Evolutionary conservation across 2,113 vertebrate genomes (phyloP).

Genomic region (Canis aureus): DNA sequence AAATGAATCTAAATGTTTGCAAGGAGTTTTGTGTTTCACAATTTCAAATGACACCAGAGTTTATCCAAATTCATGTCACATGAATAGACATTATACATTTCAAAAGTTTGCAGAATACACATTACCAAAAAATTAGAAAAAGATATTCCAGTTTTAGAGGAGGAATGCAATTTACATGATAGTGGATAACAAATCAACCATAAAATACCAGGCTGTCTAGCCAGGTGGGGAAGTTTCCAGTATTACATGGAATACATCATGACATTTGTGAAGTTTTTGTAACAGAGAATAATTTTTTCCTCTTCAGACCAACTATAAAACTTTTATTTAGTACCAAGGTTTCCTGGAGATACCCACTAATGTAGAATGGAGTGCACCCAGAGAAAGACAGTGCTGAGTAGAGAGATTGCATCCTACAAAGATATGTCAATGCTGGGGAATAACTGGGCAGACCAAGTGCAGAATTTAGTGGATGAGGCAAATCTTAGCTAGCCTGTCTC

Average conservation of each 20-base stretch:
- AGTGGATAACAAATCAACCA: not conserved
- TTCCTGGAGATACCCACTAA: not conserved
- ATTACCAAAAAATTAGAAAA: not conserved
- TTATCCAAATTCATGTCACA: not conserved
- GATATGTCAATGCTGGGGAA: accelerated
- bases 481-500: not conserved
- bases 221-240: not conserved
- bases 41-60: not conserved
- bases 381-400: not conserved
- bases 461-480: not conserved
- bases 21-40: not conserved
- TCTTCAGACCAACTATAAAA: not conserved
- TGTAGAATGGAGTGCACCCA: accelerated
- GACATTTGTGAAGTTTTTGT: not conserved
- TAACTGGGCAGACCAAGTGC: accelerated
- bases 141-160: not conserved
- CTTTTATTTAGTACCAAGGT: not conserved
- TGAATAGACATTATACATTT: not conserved
- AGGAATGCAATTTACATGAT: not conserved
- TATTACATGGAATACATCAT: not conserved
- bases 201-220: not conserved
- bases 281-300: not conserved
- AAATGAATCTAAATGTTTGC: constrained; percentile 34
- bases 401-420: accelerated
- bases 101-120: not conserved